These are phyloP conservation scores for Parnassius apollo DNA, from an alignment of 2,888 invertebrate genomes.

Conservation along the genomic window DNA sequence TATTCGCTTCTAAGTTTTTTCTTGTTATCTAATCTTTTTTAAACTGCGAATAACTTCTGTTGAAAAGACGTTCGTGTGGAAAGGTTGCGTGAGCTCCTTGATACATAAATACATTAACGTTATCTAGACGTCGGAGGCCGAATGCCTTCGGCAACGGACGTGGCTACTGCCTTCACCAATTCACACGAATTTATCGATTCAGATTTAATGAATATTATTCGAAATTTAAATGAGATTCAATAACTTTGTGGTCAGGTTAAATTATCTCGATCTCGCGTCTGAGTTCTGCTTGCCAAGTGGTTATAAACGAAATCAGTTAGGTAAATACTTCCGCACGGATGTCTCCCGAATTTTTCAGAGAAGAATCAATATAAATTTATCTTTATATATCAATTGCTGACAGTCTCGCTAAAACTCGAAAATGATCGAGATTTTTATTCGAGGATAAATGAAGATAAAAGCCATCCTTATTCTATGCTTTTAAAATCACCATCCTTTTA, in stretches of 20 bases:
- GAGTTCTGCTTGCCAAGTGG: not conserved
- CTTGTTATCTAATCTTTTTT: not conserved
- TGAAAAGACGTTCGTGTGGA: slow-evolving; percentile 26
- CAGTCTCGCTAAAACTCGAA: too few species aligned
- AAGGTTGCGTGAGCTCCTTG: slow-evolving; percentile 23
- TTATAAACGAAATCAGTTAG: slow-evolving; percentile 3
- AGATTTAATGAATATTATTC: slow-evolving; percentile 34
- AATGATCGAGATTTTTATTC: too few species aligned
- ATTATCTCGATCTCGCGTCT: too few species aligned
- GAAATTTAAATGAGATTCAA: slow-evolving; percentile 20
- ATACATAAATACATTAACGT: slow-evolving; percentile 25
- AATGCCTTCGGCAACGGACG: slow-evolving; percentile 56
- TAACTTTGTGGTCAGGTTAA: slow-evolving; percentile 4
- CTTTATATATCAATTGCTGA: too few species aligned
- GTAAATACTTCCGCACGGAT: slow-evolving; percentile 18
- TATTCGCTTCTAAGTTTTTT: not conserved
- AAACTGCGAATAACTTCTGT: slow-evolving; percentile 10
- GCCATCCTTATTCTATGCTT: too few species aligned
- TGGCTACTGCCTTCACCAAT: slow-evolving; percentile 64
- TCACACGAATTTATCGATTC: slow-evolving; percentile 52
- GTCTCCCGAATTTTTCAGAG: not conserved
- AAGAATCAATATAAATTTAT: too few species aligned
- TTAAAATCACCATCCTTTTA: too few species aligned
- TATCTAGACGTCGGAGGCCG: slow-evolving; percentile 16
- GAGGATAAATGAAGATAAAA: too few species aligned